phyloP scores from a whole-genome alignment of 2,888 invertebrate genomes.

The Ramazzottius varieornatus region DNA sequence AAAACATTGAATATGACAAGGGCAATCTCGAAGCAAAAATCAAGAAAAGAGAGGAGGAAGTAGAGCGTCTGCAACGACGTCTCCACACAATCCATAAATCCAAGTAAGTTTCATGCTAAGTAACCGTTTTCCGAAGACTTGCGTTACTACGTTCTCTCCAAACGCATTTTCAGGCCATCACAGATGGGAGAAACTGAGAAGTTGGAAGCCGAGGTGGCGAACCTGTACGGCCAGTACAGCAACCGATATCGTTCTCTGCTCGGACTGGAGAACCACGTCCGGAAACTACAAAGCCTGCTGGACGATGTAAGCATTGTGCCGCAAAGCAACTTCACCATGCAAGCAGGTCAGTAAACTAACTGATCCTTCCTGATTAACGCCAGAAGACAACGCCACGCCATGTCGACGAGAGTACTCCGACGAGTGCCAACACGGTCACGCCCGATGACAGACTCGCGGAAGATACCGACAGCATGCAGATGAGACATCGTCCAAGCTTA shows the following conservation, averaged over 20 bases:
- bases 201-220: constrained; percentile 53
- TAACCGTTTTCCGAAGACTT: not conserved
- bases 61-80: constrained; percentile 72
- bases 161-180: constrained; percentile 40
- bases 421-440: too few relatives aligned
- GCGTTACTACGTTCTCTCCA: constrained; percentile 3
- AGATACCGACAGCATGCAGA: too few relatives aligned
- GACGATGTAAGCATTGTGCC: not conserved
- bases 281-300: constrained; percentile 15
- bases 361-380: too few relatives aligned
- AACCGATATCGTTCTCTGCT: constrained; percentile 59
- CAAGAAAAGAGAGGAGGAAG: constrained; percentile 59
- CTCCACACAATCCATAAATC: constrained; percentile 78
- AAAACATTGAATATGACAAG: constrained; percentile 61
- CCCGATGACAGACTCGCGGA: too few relatives aligned
- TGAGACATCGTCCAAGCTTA: too few relatives aligned
- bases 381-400: too few relatives aligned
- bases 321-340: too few relatives aligned
- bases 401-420: too few relatives aligned
- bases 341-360: too few relatives aligned
- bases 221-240: constrained; percentile 61
- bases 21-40: constrained; percentile 67
- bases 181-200: constrained; percentile 83
- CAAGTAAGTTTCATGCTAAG: constrained; percentile 30
- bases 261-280: constrained; percentile 58